phyloP scores from a whole-genome alignment of 2,113 vertebrate genomes.

The human (Homo sapiens) region DNA sequence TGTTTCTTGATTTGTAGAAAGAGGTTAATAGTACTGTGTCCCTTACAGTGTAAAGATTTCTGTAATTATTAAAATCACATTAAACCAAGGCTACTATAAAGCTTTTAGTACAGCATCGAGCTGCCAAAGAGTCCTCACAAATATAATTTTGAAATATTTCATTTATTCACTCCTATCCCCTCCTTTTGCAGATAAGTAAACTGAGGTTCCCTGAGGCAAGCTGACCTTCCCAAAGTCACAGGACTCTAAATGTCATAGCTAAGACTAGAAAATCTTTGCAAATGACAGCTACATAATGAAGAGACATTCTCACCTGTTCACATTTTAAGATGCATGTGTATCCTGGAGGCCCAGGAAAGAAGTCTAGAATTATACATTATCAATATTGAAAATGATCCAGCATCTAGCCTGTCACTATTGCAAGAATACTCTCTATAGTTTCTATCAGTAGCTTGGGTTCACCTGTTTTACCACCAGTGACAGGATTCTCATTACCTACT shows the following conservation, averaged over 20 bases:
- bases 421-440: background rate
- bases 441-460: background rate
- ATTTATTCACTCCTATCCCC: background rate
- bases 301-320: background rate
- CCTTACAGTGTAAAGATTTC: background rate
- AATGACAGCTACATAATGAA: background rate
- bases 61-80: slow-evolving; percentile 22
- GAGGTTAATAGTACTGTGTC: background rate
- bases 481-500: background rate
- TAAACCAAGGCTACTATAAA: background rate
- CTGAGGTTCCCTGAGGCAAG: background rate
- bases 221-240: background rate
- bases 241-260: background rate
- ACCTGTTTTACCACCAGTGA: background rate
- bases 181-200: slow-evolving; percentile 11
- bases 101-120: background rate
- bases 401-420: background rate
- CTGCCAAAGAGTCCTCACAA: background rate
- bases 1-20: slow-evolving; percentile 16
- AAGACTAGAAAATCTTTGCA: background rate
- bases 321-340: background rate
- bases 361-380: background rate
- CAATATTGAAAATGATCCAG: background rate
- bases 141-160: background rate
- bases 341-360: background rate